phyloP scores from a whole-genome alignment of 2,888 invertebrate species.

The Parnassius orleans region DNA sequence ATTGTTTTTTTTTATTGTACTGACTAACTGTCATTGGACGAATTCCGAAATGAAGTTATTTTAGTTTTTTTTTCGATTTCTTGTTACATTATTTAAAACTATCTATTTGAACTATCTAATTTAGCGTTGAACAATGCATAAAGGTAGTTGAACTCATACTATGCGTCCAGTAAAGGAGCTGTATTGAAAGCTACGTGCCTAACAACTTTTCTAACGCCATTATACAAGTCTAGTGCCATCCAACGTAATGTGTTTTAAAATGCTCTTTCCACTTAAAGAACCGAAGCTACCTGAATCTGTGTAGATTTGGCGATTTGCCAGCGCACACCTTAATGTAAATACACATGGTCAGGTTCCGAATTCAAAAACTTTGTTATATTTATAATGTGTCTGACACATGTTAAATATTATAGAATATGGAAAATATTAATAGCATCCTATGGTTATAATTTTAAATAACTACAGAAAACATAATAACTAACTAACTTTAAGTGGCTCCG shows the following conservation, averaged over 20 bases:
- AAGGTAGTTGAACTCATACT: too few relatives aligned
- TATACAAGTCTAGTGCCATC: constrained; percentile 34
- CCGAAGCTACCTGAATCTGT: constrained; percentile 47
- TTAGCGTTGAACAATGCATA: too few relatives aligned
- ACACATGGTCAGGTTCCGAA: constrained; percentile 37
- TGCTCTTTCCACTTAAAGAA: constrained; percentile 51
- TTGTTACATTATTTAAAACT: too few relatives aligned
- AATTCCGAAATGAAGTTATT: too few relatives aligned
- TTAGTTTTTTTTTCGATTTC: too few relatives aligned
- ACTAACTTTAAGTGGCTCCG: too few relatives aligned
- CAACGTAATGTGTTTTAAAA: constrained; percentile 51
- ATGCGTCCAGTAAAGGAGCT: background rate
- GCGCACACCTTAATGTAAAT: constrained; percentile 43
- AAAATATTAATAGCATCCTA: background rate
- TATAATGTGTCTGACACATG: background rate
- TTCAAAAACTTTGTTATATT: constrained; percentile 21
- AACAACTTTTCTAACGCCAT: constrained; percentile 32
- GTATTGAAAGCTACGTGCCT: constrained; percentile 21
- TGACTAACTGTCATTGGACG: too few relatives aligned
- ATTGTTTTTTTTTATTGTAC: too few relatives aligned
- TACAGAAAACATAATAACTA: too few relatives aligned
- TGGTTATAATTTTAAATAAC: too few relatives aligned
- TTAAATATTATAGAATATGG: background rate
- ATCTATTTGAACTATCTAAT: too few relatives aligned
- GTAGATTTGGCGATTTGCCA: constrained; percentile 51